These are phyloP conservation scores for Ellobius talpinus DNA, from an alignment of 2,113 vertebrate species.

Conservation along the genomic window DNA sequence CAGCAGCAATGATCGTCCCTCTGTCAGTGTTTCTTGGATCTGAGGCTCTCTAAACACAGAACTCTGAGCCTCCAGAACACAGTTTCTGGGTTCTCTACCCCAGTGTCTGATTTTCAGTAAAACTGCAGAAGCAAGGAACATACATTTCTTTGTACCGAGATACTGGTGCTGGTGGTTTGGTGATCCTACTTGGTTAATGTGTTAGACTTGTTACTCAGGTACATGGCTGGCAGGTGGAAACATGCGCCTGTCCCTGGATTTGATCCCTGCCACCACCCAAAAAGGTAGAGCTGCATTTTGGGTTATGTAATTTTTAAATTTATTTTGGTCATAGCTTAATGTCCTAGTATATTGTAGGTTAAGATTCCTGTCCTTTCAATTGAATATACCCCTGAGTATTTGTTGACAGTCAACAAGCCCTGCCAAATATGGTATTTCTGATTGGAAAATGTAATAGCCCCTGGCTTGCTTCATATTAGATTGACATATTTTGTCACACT, in stretches of 20 bases:
- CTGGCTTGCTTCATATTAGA: neutral
- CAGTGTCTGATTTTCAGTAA: neutral
- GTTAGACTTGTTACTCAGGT: neutral
- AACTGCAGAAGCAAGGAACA: neutral
- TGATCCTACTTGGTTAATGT: neutral
- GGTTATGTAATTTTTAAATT: neutral
- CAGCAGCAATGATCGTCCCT: neutral
- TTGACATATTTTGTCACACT: neutral
- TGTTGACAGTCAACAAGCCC: neutral
- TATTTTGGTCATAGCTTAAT: neutral
- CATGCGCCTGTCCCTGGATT: neutral
- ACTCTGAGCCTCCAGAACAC: neutral
- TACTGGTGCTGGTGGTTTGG: neutral
- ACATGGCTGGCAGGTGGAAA: no score
- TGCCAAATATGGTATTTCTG: neutral
- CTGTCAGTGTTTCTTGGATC: neutral
- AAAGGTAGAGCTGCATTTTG: neutral
- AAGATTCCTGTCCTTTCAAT: neutral
- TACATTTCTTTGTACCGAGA: neutral
- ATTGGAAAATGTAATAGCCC: neutral
- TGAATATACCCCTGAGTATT: neutral
- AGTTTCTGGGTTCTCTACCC: neutral
- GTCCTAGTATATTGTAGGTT: neutral
- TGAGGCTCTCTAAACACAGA: neutral
- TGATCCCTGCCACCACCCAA: neutral